These are phyloP conservation scores for Chloroclysta siterata DNA, from an alignment of 2,888 invertebrate genomes.

Conservation along the genomic window DNA sequence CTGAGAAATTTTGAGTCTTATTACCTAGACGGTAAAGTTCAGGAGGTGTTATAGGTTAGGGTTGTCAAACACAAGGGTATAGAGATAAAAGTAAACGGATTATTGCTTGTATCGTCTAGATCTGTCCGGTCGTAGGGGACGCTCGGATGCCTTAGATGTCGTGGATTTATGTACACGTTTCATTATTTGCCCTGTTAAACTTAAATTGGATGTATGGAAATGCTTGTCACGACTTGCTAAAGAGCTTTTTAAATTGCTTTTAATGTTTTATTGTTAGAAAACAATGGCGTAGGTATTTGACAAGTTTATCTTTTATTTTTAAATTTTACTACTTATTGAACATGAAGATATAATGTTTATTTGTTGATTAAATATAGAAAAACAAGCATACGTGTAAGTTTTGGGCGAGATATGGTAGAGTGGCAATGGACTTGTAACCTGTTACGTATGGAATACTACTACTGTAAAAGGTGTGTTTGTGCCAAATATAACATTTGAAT, in stretches of 20 bases:
- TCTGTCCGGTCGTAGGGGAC: constrained; percentile 54
- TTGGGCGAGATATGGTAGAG: too few species aligned
- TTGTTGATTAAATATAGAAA: too few species aligned
- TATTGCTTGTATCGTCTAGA: constrained; percentile 77
- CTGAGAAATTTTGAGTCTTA: constrained; percentile 29
- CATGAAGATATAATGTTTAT: too few species aligned
- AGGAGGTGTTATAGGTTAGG: constrained; percentile 32
- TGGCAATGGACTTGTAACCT: too few species aligned
- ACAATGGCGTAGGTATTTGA: too few species aligned
- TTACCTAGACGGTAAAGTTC: constrained; percentile 29
- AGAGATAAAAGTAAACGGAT: constrained; percentile 83
- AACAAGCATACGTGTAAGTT: too few species aligned
- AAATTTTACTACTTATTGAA: neutral
- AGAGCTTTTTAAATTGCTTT: constrained; percentile 8
- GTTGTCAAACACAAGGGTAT: constrained; percentile 66
- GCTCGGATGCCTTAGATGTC: constrained; percentile 32
- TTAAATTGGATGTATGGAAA: constrained; percentile 41
- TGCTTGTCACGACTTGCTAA: constrained; percentile 26
- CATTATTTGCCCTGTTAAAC: constrained; percentile 41
- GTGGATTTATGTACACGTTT: constrained; percentile 42
- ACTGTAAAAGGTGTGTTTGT: too few species aligned
- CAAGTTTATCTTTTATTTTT: too few species aligned
- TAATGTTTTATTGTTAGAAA: constrained; percentile 3
- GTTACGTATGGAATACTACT: too few species aligned
- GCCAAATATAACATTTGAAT: too few species aligned